Base-by-base conservation (phyloP, 2,113 vertebrate species). In the Perca schrenkii region DNA sequence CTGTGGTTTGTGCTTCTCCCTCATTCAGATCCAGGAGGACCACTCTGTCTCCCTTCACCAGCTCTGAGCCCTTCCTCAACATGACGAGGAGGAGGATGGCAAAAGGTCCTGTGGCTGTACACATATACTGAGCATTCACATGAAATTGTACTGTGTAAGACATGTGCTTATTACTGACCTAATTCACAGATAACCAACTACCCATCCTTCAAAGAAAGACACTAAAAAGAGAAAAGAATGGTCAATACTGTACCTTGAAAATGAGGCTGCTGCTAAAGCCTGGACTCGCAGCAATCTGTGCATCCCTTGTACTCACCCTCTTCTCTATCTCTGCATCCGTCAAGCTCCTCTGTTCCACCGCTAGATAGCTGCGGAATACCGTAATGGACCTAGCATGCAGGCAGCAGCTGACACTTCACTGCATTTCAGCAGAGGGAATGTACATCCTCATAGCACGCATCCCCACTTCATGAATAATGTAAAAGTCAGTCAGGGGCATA, bases 61-160 rank as follows among this genome's bases (percentile, higher is more conserved):
- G 70, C 80, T 94, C 94, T 0, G 91, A 88, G 58, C 90, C 85
- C 85, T 89, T 95, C 90, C 92, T 95, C 85, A 93, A 76, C 95
- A 96, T 96, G 77, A 86, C 79, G 72, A 74, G 21, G 67, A 70
- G n/a, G 67, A 70, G n/a, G 60, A 65, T 3, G 46, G 54, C 6
- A 49, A 66, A 58, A 72, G 8, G 22, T 76, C 43, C 82, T 40
- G 72, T 61, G 46, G 49, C 14, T 62, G n/a, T 36, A 72, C 31
- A 63, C 28, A 80, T 12, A 75, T 14, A 60, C 28, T 22, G 25
- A 85, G 58, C 43, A 65, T 40, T 36, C 77, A 85, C 22, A 64
- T 54, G 12, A 74, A 74, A 69, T 3, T 50, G 28, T 3, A 25
- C 50, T 6, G 22, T 5, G 16, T 3, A 54, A 77, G 15, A 43